These are phyloP conservation scores for Ephydatia muelleri DNA, from an alignment of 37 sponge, comb jelly and placozoan species.

Conservation along the genomic window DNA sequence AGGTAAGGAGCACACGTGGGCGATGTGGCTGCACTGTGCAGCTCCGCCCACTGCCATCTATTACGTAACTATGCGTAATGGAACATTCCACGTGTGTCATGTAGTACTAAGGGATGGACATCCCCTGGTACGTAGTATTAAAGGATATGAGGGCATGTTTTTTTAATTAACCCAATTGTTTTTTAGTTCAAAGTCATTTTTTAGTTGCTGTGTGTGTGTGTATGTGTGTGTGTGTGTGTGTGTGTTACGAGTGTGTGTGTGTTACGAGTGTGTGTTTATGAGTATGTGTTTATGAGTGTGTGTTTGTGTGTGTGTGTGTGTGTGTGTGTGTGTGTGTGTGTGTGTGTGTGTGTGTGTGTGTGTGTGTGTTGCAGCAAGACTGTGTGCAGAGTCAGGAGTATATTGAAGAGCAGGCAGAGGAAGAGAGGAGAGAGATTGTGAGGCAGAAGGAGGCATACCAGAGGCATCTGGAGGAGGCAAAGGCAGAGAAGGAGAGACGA, in stretches of 20 bases:
- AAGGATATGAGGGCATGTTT: too few species aligned
- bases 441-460: conserved; percentile 20
- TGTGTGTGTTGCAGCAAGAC: not conserved
- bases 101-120: too few species aligned
- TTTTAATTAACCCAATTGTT: not conserved
- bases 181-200: not conserved
- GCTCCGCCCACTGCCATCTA: not conserved
- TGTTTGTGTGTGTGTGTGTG: too few species aligned
- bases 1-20: conserved; percentile 57
- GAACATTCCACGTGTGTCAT: too few species aligned
- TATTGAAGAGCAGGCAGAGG: conserved; percentile 47
- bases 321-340: conserved; percentile 26
- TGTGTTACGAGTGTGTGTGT: too few species aligned
- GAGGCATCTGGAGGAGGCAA: conserved; percentile 6
- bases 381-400: conserved; percentile 10
- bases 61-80: too few species aligned
- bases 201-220: too few species aligned
- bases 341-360: not conserved
- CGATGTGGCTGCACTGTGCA: not conserved
- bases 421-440: conserved; percentile 37
- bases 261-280: too few species aligned
- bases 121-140: too few species aligned
- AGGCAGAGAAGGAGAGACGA: conserved; percentile 37
- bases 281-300: too few species aligned
- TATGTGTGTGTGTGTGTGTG: too few species aligned